phyloP scores from a whole-genome alignment of 1,140 invertebrate species.

The Trichoplusia ni region DNA sequence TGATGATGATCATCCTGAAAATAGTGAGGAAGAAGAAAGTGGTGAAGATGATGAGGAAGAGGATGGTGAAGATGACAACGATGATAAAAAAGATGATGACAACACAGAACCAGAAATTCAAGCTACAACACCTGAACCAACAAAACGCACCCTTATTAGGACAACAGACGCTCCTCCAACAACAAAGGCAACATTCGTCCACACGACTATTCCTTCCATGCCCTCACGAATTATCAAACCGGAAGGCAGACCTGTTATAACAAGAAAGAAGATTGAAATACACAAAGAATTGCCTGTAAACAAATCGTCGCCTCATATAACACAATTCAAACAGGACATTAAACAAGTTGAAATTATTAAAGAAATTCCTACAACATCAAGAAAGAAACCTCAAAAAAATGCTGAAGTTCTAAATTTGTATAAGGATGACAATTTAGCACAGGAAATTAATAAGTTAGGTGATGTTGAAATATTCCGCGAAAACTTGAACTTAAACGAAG shows the following conservation, averaged over 20 bases:
- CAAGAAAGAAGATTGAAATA: conserved; percentile 69
- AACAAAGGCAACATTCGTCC: conserved; percentile 43
- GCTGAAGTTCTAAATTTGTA: conserved; percentile 64
- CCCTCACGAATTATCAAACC: conserved; percentile 36
- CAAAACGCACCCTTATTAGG: conserved; percentile 53
- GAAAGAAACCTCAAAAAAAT: conserved; percentile 55
- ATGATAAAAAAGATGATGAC: conserved; percentile 20
- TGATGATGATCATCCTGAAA: neutral
- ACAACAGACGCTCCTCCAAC: conserved; percentile 59
- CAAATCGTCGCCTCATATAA: conserved; percentile 58
- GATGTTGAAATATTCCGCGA: conserved; percentile 75
- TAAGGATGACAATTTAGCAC: conserved; percentile 72
- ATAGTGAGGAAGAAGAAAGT: neutral
- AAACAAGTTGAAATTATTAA: conserved; percentile 77
- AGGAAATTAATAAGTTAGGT: conserved; percentile 72
- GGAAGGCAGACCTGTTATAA: conserved; percentile 54
- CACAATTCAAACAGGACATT: conserved; percentile 72
- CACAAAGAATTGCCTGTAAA: conserved; percentile 68
- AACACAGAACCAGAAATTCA: conserved; percentile 32
- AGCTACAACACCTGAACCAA: conserved; percentile 58
- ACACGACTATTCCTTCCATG: neutral
- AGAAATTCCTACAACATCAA: conserved; percentile 56
- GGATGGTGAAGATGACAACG: conserved; percentile 26
- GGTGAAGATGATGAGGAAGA: conserved; percentile 33
- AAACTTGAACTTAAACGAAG: conserved; percentile 58